Evolutionary conservation across 2,113 vertebrate genomes (phyloP), one percentile per base, ranked within the genome.

Genomic region (Hippocampus mohnikei): DNA sequence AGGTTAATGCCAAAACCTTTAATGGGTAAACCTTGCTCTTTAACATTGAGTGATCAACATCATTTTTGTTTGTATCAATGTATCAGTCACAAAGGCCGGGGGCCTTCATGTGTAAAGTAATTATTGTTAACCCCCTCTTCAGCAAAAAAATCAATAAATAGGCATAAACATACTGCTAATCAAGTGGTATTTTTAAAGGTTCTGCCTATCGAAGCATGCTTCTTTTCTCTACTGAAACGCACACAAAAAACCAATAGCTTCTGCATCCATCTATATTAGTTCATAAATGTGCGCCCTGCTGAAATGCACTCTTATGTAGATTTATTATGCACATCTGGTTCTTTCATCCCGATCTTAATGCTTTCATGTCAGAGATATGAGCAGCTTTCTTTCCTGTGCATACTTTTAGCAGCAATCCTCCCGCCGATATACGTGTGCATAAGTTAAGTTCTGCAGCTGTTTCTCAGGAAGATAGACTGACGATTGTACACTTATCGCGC

Each of bases 261-360:
- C 25, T 13, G 61, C 12, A 23, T 62, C 33, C 33, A 40, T 40
- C 60, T n/a, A 12, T 15, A 64, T 42, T 64, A 64, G 40, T 23
- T 23, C n/a, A 66, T 29, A 8, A 50, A 46, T 33, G 23, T 46
- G n/a, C 23, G 8, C 50, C 6, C 27, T 33, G 27, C 65, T 67
- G 60, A 76, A 79, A 68, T 56, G 61, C 13, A 66, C 56, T 37
- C 66, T 48, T 70, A 76, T 86, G 71, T 68, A 52, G 84, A 89
- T 85, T 87, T 87, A 88, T 76, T 60, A 75, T 50, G 55, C 67
- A 79, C 88, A 87, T 89, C 81, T 90, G 89, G 69, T 71, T 33
- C 79, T 83, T 86, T 85, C 83, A 85, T 81, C 73, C 69, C 78
- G 11, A 81, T 77, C 81, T 72, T 81, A 83, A 86, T 80, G 81